Conservation (phyloP, 1,140 invertebrate genomes). For the Calycopis cecrops region DNA sequence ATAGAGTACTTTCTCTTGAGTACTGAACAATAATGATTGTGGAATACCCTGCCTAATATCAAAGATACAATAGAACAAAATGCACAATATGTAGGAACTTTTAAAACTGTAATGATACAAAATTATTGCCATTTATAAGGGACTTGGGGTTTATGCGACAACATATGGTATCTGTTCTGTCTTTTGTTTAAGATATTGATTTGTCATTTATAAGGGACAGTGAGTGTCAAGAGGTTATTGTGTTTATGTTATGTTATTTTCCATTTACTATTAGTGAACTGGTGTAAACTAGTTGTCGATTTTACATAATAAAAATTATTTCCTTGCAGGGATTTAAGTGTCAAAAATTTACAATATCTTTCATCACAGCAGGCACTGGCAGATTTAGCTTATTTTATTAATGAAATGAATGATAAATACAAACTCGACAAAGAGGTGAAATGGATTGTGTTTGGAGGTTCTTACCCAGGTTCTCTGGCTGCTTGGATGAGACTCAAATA, state of each 20-base stretch:
- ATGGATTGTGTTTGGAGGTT: conserved; percentile 95
- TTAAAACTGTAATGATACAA: too few relatives aligned
- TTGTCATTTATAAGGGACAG: too few relatives aligned
- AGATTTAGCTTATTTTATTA: conserved; percentile 90
- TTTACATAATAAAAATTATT: neutral
- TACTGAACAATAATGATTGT: too few relatives aligned
- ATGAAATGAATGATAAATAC: conserved; percentile 79
- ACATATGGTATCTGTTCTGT: too few relatives aligned
- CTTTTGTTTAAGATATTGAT: too few relatives aligned
- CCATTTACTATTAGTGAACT: conserved; percentile 7
- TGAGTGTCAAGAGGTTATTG: too few relatives aligned
- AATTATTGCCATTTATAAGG: too few relatives aligned
- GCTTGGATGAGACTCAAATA: conserved; percentile 94
- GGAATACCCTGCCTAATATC: too few relatives aligned
- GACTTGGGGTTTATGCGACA: too few relatives aligned
- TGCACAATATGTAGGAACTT: too few relatives aligned
- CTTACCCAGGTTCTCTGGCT: conserved; percentile 92
- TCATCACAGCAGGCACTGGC: conserved; percentile 91
- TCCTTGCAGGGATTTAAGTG: conserved; percentile 81
- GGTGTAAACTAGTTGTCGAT: neutral
- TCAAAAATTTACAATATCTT: conserved; percentile 86
- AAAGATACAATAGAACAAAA: too few relatives aligned
- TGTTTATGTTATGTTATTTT: neutral
- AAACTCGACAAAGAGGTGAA: conserved; percentile 80
- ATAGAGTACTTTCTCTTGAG: too few relatives aligned